These are phyloP conservation scores for Vollenhovia emeryi DNA, from an alignment of 1,140 invertebrate species.

Conservation along the genomic window DNA sequence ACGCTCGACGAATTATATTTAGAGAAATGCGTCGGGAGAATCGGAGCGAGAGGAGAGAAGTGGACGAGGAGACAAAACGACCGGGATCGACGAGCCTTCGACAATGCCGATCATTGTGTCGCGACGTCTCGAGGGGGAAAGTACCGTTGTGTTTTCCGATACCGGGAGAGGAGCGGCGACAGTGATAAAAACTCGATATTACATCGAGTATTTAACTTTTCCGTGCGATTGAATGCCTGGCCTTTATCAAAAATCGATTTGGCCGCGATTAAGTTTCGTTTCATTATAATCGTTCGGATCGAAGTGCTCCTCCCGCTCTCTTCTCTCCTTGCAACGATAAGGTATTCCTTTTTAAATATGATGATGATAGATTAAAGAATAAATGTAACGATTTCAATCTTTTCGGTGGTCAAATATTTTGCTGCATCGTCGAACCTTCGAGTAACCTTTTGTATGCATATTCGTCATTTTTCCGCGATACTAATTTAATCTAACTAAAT, in stretches of 20 bases:
- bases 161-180: not conserved
- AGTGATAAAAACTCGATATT: constrained; percentile 17
- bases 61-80: constrained; percentile 11
- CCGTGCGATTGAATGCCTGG: not conserved
- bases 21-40: constrained; percentile 69
- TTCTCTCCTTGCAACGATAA: not conserved
- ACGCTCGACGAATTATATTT: constrained; percentile 72
- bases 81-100: constrained; percentile 48
- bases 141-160: not conserved
- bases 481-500: constrained; percentile 1
- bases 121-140: constrained; percentile 11
- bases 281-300: constrained; percentile 3
- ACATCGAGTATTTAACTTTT: not conserved
- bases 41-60: not conserved
- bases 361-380: not conserved
- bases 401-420: not conserved
- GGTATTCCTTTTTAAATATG: not conserved
- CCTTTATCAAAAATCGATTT: not conserved
- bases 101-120: constrained; percentile 64
- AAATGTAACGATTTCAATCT: not conserved
- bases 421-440: not conserved
- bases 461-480: not conserved
- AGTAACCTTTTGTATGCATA: not conserved
- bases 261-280: not conserved
- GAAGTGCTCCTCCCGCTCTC: not conserved